These are phyloP conservation scores for Lytechinus variegatus DNA, from an alignment of 35 echinoderm and acorn worm species.

Conservation along the genomic window DNA sequence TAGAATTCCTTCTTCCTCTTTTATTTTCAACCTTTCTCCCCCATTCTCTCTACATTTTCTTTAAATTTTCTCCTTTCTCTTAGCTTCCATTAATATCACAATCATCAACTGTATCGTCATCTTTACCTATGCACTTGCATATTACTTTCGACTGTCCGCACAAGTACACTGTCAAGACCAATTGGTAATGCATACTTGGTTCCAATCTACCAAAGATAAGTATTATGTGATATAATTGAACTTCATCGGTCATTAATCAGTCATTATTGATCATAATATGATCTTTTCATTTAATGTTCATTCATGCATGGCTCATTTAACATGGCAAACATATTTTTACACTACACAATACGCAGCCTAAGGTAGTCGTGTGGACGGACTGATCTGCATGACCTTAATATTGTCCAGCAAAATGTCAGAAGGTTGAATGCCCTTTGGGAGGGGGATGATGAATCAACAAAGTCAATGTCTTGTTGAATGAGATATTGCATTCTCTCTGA, in stretches of 20 bases:
- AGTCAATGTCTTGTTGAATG: neutral
- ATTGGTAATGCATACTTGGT: neutral
- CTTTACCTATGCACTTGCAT: neutral
- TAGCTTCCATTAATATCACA: too few relatives aligned
- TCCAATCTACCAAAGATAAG: neutral
- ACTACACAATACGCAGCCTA: neutral
- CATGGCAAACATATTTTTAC: neutral
- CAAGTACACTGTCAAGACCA: neutral
- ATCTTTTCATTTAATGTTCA: neutral
- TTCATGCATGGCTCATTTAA: neutral
- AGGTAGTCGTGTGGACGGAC: neutral
- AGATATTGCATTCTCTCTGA: neutral
- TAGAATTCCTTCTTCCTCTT: neutral
- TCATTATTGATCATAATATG: neutral
- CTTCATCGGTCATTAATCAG: neutral
- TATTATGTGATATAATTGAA: too few relatives aligned
- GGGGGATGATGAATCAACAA: neutral
- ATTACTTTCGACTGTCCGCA: neutral
- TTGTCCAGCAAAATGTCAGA: neutral
- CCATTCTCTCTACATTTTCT: too few relatives aligned
- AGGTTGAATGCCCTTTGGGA: neutral
- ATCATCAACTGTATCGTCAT: too few relatives aligned
- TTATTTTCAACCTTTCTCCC: too few relatives aligned
- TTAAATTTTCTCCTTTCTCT: too few relatives aligned
- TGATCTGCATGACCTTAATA: neutral